phyloP scores from a whole-genome alignment of 2,888 invertebrate species.

The Calameuta pallipes region DNA sequence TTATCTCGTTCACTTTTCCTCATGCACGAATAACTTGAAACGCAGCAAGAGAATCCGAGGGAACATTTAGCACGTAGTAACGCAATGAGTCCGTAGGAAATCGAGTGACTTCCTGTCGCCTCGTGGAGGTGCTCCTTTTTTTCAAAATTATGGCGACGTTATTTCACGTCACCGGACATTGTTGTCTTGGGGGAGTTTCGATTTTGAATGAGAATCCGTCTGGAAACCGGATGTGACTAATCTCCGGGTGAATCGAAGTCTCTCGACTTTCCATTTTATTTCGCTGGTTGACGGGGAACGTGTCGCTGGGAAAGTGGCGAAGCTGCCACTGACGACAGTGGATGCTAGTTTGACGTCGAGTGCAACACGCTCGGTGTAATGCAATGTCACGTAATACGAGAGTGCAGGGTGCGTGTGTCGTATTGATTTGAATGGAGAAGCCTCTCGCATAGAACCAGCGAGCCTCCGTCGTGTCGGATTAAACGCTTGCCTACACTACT shows the following conservation, averaged over 20 bases:
- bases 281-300: background rate
- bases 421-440: slow-evolving; percentile 62
- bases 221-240: background rate
- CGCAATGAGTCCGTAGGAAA: background rate
- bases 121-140: background rate
- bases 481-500: slow-evolving; percentile 48
- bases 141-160: background rate
- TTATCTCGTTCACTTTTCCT: background rate
- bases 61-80: background rate
- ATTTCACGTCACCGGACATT: background rate
- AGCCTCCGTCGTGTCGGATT: slow-evolving; percentile 51
- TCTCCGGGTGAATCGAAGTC: slow-evolving; percentile 5
- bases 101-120: background rate
- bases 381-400: slow-evolving; percentile 23
- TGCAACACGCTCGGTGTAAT: slow-evolving; percentile 26
- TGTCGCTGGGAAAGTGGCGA: too few relatives aligned
- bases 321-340: slow-evolving; percentile 4
- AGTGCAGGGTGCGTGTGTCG: slow-evolving; percentile 46
- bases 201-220: background rate
- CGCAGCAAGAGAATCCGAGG: background rate
- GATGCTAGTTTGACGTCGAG: slow-evolving; percentile 16
- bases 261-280: slow-evolving; percentile 1
- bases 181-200: background rate
- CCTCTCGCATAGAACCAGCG: slow-evolving; percentile 49
- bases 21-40: background rate